Evolutionary conservation across 2,888 invertebrate species (phyloP).

Genomic region (Coleophora deauratella): DNA sequence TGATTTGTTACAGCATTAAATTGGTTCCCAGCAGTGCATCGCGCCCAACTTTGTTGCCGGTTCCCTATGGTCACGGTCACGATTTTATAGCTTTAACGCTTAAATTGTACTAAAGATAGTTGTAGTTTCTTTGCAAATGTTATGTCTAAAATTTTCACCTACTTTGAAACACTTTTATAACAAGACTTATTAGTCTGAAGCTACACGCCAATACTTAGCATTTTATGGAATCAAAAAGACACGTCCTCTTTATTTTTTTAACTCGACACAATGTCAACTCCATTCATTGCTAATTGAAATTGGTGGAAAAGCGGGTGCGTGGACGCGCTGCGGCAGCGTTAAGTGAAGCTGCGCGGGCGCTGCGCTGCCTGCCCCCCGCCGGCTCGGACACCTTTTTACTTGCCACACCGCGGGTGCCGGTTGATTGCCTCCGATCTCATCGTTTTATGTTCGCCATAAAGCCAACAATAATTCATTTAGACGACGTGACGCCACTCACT

Average conservation of each 20-base stretch:
- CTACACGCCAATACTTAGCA: no score
- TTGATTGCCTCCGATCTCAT: slow-evolving; percentile 73
- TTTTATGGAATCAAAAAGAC: no score
- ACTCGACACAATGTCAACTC: slow-evolving; percentile 28
- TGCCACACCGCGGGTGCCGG: slow-evolving; percentile 65
- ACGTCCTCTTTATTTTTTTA: no score
- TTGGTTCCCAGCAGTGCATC: slow-evolving; percentile 68
- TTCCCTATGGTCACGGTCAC: slow-evolving; percentile 41
- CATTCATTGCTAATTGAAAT: slow-evolving; percentile 68
- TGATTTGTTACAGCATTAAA: slow-evolving; percentile 73
- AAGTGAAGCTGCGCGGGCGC: slow-evolving; percentile 60
- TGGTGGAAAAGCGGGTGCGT: slow-evolving; percentile 52
- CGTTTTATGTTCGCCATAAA: slow-evolving; percentile 71
- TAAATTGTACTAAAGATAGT: no score
- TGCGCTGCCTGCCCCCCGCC: slow-evolving; percentile 50
- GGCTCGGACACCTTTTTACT: slow-evolving; percentile 67
- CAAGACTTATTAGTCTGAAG: no score
- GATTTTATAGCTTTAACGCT: slow-evolving; percentile 23
- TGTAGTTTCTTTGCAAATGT: no score
- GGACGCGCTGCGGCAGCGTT: slow-evolving; percentile 55
- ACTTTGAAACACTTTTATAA: no score
- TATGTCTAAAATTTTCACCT: no score
- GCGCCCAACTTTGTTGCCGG: slow-evolving; percentile 39
- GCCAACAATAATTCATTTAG: slow-evolving; percentile 74
- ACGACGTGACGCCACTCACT: slow-evolving; percentile 72